Conservation (phyloP, 2,888 invertebrate species). For the Palloptera scutellata region DNA sequence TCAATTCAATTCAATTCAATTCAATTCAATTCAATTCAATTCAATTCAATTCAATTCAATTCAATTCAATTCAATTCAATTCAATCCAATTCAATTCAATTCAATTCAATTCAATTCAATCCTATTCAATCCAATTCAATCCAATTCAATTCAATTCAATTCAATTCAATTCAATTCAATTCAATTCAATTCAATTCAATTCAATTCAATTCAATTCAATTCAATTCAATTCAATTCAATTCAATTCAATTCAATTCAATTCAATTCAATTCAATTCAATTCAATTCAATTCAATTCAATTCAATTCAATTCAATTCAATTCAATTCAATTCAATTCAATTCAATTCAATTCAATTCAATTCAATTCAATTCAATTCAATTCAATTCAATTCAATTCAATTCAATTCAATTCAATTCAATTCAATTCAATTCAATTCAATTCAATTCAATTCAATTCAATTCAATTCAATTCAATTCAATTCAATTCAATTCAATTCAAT, state of each 20-base stretch:
- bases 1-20: background rate
- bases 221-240: background rate
- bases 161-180: background rate
- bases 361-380: background rate
- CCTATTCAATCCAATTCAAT: background rate
- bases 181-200: background rate
- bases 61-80: background rate
- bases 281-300: background rate
- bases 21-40: background rate
- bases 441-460: background rate
- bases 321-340: background rate
- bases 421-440: background rate
- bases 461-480: too few species aligned
- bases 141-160: background rate
- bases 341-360: background rate
- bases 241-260: background rate
- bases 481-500: too few species aligned
- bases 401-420: background rate
- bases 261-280: background rate
- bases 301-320: background rate
- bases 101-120: background rate
- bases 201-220: background rate
- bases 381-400: background rate
- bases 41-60: background rate
- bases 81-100: background rate